phyloP scores from a whole-genome alignment of 2,888 invertebrate genomes.

The Cerceris ruficornis region DNA sequence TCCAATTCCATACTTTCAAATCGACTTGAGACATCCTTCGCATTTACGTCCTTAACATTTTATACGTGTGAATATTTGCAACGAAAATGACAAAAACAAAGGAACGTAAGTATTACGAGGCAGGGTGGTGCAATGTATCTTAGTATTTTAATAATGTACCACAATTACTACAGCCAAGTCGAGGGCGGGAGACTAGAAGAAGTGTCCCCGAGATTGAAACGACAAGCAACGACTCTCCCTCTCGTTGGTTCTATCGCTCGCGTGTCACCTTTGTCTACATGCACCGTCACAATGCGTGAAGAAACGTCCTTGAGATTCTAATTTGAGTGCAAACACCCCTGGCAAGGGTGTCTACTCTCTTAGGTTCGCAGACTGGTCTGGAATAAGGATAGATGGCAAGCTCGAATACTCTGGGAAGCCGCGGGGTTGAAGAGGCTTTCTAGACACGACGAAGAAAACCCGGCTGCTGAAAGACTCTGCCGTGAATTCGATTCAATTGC shows the following conservation, averaged over 20 bases:
- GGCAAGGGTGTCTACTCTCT: slow-evolving; percentile 45
- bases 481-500: neutral
- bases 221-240: slow-evolving; percentile 38
- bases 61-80: too few species aligned
- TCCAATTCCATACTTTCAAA: too few species aligned
- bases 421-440: slow-evolving; percentile 37
- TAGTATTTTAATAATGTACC: slow-evolving; percentile 21
- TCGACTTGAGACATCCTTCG: too few species aligned
- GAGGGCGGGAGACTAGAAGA: neutral
- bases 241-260: slow-evolving; percentile 22
- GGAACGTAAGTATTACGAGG: neutral
- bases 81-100: neutral
- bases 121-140: neutral
- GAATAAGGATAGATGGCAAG: slow-evolving; percentile 30
- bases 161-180: slow-evolving; percentile 22
- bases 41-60: too few species aligned
- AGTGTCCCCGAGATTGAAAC: slow-evolving; percentile 29
- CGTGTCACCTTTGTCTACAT: slow-evolving; percentile 60
- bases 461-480: slow-evolving; percentile 15
- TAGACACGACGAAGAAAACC: slow-evolving; percentile 24
- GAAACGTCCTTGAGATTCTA: slow-evolving; percentile 68
- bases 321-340: slow-evolving; percentile 71
- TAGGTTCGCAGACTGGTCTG: slow-evolving; percentile 45
- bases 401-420: slow-evolving; percentile 35
- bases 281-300: slow-evolving; percentile 60